Evolutionary conservation across 2,113 vertebrate species (phyloP), one percentile per base, ranked within the genome.

Genomic region (Hydrolagus affinis): DNA sequence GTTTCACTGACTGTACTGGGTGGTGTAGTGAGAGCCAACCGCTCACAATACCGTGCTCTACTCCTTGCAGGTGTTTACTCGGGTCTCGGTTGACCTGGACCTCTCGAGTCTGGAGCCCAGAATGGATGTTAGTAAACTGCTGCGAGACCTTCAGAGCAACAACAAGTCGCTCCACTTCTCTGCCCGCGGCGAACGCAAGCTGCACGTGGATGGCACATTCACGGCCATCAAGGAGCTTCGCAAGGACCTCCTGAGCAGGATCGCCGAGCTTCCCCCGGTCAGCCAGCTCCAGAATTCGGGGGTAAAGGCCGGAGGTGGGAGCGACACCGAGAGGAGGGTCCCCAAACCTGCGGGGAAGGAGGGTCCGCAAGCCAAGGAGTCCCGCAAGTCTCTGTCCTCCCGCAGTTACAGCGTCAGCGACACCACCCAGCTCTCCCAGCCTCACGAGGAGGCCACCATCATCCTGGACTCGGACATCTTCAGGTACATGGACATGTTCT

Each of bases 391-490:
- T 66, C 15, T 28, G 11, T 60, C 62, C 8, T 21, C 62, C 64
- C 62, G 8, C 15, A 66, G 3, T 11, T 30, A 68, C 6, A 28
- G 78, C 30, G 62, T 11, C 25, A 11, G 4, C 10, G 62, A 66
- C 66, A 25, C 8, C 62, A 21, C 66, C 60, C 8, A 66, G 30
- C 78, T 28, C 21, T 14, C 2, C 66, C 15, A 21, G 30, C 11
- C 66, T 25, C 8, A 68, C 23, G 62, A 68, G 9, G 78, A 83
- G 32, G 6, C 60, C 9, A 32, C 25, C 4, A 9, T 83, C 32
- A 68, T 83, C 30, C 62, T 83, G 2, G 78, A 83, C 32, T 2
- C 78, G 21, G 78, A 83, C 66, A 83, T 83, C 66, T 83, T 83
- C 30, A 17, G 9, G 0, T 83, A 83, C 78, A 83, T 83, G 19